Conservation (phyloP, 2,888 invertebrate species). For the Drosophila pseudotakahashii region DNA sequence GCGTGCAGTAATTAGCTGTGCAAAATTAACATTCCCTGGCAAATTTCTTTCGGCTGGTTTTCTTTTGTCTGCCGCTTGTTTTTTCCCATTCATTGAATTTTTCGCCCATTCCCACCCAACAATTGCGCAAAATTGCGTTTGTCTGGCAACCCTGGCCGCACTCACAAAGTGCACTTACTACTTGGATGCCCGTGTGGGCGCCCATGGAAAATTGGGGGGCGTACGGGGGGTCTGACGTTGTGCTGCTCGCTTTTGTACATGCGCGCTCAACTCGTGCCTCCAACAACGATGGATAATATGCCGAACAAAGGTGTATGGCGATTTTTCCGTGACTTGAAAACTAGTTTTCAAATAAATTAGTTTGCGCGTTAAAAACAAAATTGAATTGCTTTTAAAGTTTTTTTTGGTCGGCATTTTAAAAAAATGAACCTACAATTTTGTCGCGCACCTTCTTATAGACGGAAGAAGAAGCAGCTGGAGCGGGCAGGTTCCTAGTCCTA, state of each 20-base stretch:
- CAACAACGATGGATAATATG: conserved; percentile 34
- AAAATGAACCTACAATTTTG: background rate
- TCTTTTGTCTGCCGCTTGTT: conserved; percentile 27
- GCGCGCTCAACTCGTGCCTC: conserved; percentile 67
- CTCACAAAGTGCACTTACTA: conserved; percentile 45
- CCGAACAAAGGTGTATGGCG: conserved; percentile 3
- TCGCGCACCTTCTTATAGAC: conserved; percentile 69
- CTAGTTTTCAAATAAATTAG: too few species aligned
- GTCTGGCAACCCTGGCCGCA: conserved; percentile 39
- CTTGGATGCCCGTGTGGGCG: conserved; percentile 41
- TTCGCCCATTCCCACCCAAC: conserved; percentile 25
- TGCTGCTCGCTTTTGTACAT: conserved; percentile 50
- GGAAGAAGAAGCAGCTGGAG: conserved; percentile 59
- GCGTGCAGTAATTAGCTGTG: conserved; percentile 22
- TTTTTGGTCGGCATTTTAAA: too few species aligned
- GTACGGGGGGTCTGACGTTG: conserved; percentile 4
- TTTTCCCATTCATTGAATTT: conserved; percentile 44
- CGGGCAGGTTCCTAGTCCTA: conserved; percentile 36
- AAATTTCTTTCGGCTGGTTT: conserved; percentile 6
- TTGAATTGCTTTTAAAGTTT: too few species aligned
- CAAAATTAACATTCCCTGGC: conserved; percentile 27
- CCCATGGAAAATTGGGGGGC: conserved; percentile 14
- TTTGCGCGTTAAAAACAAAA: too few species aligned
- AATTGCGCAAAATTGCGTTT: conserved; percentile 10
- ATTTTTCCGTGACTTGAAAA: too few species aligned